These are phyloP conservation scores for Anisognathus igniventris DNA, from an alignment of 2,797 vertebrate genomes.

Conservation along the genomic window DNA sequence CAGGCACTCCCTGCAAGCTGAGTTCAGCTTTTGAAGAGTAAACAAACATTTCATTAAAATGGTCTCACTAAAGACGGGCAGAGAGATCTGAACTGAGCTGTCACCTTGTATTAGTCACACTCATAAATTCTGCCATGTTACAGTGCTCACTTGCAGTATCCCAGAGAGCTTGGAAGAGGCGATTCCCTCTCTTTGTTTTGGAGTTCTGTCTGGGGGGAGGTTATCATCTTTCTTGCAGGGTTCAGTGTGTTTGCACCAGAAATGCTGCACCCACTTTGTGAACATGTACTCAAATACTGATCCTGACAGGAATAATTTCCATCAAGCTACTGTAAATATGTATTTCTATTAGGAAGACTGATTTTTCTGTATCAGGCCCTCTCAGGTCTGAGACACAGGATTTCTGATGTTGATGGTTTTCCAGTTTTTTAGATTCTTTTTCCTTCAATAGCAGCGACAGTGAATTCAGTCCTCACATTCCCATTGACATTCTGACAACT, in stretches of 20 bases:
- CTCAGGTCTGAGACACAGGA: not conserved
- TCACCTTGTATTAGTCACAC: slow-evolving; percentile 73
- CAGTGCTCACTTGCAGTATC: slow-evolving; percentile 51
- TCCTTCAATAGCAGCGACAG: not conserved
- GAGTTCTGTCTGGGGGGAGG: not conserved
- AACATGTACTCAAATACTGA: not conserved
- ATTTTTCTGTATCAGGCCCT: slow-evolving; percentile 3
- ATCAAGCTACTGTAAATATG: not conserved
- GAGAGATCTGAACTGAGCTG: slow-evolving; percentile 71
- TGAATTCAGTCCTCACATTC: slow-evolving; percentile 58
- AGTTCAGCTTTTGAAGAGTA: slow-evolving; percentile 62
- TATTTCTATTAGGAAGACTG: not conserved
- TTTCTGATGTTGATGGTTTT: slow-evolving; percentile 5
- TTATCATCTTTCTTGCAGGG: not conserved
- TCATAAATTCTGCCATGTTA: slow-evolving; percentile 59
- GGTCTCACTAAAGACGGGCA: slow-evolving; percentile 52
- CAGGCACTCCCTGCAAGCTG: slow-evolving; percentile 12
- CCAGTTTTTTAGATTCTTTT: slow-evolving; percentile 15
- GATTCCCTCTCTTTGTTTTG: not conserved
- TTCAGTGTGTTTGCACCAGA: not conserved
- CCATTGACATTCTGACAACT: slow-evolving; percentile 67
- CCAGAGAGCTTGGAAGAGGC: slow-evolving; percentile 11
- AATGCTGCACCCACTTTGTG: not conserved
- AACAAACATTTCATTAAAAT: slow-evolving; percentile 74
- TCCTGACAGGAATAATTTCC: not conserved